Base-by-base conservation (phyloP, 2,888 invertebrate genomes). In the Polietes domitor region DNA sequence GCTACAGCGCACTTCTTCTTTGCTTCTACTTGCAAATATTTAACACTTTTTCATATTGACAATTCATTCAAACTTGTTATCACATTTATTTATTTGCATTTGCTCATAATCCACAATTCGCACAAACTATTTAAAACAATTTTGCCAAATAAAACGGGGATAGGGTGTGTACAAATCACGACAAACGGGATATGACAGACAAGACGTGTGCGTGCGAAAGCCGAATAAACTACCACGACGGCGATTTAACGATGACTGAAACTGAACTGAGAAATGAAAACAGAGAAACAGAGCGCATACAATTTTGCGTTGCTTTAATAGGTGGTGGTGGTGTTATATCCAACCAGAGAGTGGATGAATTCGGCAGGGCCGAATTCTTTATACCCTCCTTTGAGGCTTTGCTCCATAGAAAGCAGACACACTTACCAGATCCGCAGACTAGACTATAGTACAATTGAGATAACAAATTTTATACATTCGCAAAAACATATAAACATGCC, bases 211-310 rank as follows among this genome's bases (percentile, higher is more conserved):
- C 65, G 41, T 28, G 28, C 28, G 9, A 50, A 43, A 63, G 17
- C 74, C 58, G 63, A 47, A 26, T 21, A 41, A 21, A 68, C 75
- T 53, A 32, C 75, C 32, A 47, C 32, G 37, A 55, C 65, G 53
- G 41, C 53, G 55, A 65, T 63, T 65, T 24, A 50, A 76, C 76
- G 65, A 68, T 68, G 65, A 68, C 65, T 68, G 37, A 68, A 76
- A 53, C 17, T 53, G 50, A 71, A 63, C 21, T 19, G 32, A 74
- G 15, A 43, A 58, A 55, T 17, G 17, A 43, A 43, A 24, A 63
- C 4, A 73, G n/a, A 37, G 19, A 7, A 63, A 75, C 19, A 75
- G 53, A 53, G 63, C 63, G 43, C 32, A 24, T 24, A 65, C 32
- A 76, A 53, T 50, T 75, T 75, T 63, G 50, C 53, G 53, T 37